A percentile compares a stretch with the other conserved stretches of the same genome.
These are phyloP conservation scores for Ceratina japonica DNA, from an alignment of 1,140 invertebrate species.

Conservation along the genomic window DNA sequence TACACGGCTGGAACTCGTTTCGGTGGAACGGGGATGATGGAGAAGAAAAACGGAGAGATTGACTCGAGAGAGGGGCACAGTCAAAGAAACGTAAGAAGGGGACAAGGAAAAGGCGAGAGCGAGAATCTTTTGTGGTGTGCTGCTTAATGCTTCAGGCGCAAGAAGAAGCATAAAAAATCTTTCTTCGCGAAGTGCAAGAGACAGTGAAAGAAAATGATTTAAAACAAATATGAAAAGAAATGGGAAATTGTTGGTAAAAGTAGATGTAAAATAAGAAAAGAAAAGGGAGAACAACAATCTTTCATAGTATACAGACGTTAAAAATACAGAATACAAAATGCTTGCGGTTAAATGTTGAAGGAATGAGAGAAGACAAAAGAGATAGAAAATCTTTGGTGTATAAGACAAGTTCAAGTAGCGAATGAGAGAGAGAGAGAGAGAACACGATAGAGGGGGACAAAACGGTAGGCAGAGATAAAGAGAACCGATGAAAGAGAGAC, in stretches of 20 bases:
- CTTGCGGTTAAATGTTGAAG: background rate
- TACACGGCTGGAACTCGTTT: background rate
- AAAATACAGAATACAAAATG: no score
- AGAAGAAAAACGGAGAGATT: background rate
- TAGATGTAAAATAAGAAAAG: no score
- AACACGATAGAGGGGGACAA: conserved; percentile 15
- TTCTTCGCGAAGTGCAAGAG: background rate
- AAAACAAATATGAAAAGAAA: background rate
- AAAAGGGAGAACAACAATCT: no score
- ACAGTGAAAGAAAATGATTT: no score
- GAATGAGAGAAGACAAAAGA: background rate
- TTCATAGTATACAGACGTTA: no score
- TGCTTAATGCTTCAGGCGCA: no score
- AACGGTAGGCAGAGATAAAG: conserved; percentile 49
- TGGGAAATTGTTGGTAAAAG: background rate
- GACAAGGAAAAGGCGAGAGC: no score
- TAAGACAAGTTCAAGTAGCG: background rate
- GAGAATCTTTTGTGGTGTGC: no score
- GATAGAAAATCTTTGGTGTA: background rate
- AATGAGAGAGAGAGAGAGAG: conserved; percentile 1
- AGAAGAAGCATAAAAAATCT: conserved; percentile 9
- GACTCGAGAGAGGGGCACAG: no score
- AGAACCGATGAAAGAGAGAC: conserved; percentile 23
- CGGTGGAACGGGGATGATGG: background rate
- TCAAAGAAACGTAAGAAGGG: no score